Evolutionary conservation across 2,888 invertebrate species (phyloP).

Genomic region (Galeopsomyia nigrocyanea): DNA sequence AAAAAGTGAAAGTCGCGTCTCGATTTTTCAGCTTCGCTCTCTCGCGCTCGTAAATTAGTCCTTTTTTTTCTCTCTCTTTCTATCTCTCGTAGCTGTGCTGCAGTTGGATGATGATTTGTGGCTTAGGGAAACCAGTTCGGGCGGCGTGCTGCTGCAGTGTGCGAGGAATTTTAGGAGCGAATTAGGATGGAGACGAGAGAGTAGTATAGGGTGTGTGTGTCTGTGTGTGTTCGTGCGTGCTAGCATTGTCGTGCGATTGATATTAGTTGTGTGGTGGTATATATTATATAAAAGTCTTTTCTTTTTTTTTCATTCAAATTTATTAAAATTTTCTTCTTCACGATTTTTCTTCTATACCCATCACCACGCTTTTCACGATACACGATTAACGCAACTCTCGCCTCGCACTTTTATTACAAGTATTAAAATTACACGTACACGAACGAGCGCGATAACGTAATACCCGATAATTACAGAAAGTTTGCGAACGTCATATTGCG

Average conservation of each 20-base stretch:
- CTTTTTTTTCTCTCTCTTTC: not conserved
- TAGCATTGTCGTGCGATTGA: not conserved
- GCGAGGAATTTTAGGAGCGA: slow-evolving; percentile 35
- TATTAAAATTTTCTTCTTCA: not conserved
- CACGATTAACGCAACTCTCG: too few relatives aligned
- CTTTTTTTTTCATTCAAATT: not conserved
- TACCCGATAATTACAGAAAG: too few relatives aligned
- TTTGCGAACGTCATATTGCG: too few relatives aligned
- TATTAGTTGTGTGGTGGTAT: not conserved
- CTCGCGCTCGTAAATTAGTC: slow-evolving; percentile 59
- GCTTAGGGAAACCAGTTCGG: slow-evolving; percentile 46
- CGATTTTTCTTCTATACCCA: too few relatives aligned
- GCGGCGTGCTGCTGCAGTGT: not conserved
- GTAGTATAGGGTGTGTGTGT: not conserved
- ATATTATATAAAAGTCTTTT: too few relatives aligned
- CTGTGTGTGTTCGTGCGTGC: not conserved
- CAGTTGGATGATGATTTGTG: slow-evolving; percentile 59
- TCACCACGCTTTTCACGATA: too few relatives aligned
- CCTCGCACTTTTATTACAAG: too few relatives aligned
- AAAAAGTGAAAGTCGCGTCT: slow-evolving; percentile 39
- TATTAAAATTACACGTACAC: too few relatives aligned
- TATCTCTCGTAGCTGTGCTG: not conserved
- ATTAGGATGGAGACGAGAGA: slow-evolving; percentile 14
- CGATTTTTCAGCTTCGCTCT: slow-evolving; percentile 58
- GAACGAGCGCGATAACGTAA: too few relatives aligned